A percentile compares a stretch with the other conserved stretches of the same genome.
phyloP scores from a whole-genome alignment of 2,888 invertebrate genomes.

The Epistrophe eligans region DNA sequence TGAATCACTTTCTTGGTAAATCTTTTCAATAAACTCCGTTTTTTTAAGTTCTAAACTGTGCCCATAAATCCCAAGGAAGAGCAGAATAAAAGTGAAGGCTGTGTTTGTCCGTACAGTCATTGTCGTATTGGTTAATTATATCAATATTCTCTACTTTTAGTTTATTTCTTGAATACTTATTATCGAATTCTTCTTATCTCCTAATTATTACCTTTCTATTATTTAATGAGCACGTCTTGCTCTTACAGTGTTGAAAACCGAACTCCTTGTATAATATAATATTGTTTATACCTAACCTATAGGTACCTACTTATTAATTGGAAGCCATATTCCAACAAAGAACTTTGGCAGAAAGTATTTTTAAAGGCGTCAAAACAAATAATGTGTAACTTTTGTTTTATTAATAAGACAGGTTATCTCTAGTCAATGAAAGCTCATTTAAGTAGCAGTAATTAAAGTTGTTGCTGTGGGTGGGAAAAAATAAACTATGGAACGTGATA shows the following conservation, averaged over 20 bases:
- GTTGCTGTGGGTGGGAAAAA: too few species aligned
- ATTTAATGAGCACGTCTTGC: background rate
- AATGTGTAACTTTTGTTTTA: background rate
- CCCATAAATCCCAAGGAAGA: background rate
- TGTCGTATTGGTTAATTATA: background rate
- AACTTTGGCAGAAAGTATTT: background rate
- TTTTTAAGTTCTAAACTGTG: background rate
- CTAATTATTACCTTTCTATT: background rate
- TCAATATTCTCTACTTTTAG: background rate
- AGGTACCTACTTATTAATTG: too few species aligned
- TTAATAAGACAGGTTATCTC: background rate
- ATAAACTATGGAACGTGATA: too few species aligned
- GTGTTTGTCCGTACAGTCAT: background rate
- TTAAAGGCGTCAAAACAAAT: background rate
- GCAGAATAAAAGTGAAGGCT: background rate
- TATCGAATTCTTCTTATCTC: background rate
- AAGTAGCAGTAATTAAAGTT: background rate
- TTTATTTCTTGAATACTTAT: background rate
- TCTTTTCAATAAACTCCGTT: slow-evolving; percentile 9
- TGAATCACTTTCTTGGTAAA: slow-evolving; percentile 15
- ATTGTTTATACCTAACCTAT: too few species aligned
- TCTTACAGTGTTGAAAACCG: too few species aligned
- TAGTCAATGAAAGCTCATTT: too few species aligned
- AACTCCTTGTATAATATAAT: too few species aligned
- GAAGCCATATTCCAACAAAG: background rate